These are phyloP conservation scores for Drosophila anomelani DNA, from an alignment of 2,888 invertebrate genomes.

Conservation along the genomic window DNA sequence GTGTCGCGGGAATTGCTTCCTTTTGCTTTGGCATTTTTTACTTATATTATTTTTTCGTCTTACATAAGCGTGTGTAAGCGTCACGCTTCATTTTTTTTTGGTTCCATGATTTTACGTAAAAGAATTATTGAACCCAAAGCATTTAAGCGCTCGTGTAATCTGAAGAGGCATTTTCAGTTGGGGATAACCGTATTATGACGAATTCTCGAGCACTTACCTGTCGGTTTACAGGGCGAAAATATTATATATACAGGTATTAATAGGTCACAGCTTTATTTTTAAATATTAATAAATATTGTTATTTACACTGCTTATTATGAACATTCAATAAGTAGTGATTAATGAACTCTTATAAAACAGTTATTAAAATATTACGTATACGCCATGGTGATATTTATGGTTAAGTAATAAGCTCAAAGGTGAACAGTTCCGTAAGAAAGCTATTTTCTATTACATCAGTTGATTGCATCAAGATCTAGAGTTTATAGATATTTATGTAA, in stretches of 20 bases:
- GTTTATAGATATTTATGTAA: not conserved
- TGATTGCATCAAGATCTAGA: not conserved
- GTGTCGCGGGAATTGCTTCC: conserved; percentile 4
- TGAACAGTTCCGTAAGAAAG: not conserved
- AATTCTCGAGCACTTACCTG: conserved; percentile 58
- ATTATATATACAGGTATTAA: not conserved
- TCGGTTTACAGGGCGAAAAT: not conserved
- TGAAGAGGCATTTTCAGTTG: conserved; percentile 52
- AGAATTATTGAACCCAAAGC: conserved; percentile 35
- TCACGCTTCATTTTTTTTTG: conserved; percentile 22
- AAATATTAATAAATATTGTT: not conserved
- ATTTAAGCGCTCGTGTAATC: conserved; percentile 36
- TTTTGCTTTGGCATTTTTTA: not conserved
- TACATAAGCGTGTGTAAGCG: conserved; percentile 36
- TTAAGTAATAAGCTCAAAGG: not conserved
- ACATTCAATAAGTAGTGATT: not conserved
- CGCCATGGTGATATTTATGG: not conserved
- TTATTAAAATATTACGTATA: not conserved
- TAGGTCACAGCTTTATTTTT: not conserved
- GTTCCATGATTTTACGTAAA: conserved; percentile 14
- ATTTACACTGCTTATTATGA: not conserved
- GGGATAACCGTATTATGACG: conserved; percentile 63
- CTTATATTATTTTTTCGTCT: conserved; percentile 1
- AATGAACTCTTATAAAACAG: not conserved
- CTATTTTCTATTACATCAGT: not conserved